Conservation (phyloP, 2,888 invertebrate genomes). For the Syrphus vitripennis region DNA sequence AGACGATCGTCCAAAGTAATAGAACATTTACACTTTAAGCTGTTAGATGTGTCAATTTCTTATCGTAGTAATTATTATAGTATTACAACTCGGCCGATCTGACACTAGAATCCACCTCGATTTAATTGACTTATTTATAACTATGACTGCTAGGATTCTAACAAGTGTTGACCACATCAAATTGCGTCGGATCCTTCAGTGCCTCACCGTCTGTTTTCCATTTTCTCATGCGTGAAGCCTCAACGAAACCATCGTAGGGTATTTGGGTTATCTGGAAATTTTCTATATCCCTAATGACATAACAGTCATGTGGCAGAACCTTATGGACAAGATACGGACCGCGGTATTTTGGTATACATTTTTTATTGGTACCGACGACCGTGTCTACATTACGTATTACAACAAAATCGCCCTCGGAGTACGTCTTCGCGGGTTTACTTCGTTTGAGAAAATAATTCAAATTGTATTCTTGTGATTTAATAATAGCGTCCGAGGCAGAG, state of each 20-base stretch:
- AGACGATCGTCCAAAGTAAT: no score
- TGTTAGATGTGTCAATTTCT: no score
- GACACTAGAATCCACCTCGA: no score
- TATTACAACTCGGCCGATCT: no score
- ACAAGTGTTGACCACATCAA: no score
- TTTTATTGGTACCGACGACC: slow-evolving; percentile 65
- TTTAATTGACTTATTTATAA: no score
- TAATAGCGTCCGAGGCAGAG: slow-evolving; percentile 28
- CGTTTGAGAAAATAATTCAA: not conserved
- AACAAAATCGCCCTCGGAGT: slow-evolving; percentile 46
- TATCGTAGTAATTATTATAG: no score
- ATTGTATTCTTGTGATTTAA: not conserved
- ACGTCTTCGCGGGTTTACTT: slow-evolving; percentile 58
- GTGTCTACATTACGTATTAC: slow-evolving; percentile 72
- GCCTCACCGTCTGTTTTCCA: no score
- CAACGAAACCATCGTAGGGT: not conserved
- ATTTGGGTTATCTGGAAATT: slow-evolving; percentile 71
- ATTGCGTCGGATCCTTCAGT: no score
- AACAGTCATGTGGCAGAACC: slow-evolving; percentile 70
- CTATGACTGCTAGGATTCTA: no score
- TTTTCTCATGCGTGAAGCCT: no score
- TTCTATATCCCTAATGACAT: slow-evolving; percentile 72
- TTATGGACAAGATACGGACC: slow-evolving; percentile 35
- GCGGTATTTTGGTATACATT: slow-evolving; percentile 21
- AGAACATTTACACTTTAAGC: no score